Conservation (phyloP, 2,113 vertebrate species). For the Bagarius yarrelli region DNA sequence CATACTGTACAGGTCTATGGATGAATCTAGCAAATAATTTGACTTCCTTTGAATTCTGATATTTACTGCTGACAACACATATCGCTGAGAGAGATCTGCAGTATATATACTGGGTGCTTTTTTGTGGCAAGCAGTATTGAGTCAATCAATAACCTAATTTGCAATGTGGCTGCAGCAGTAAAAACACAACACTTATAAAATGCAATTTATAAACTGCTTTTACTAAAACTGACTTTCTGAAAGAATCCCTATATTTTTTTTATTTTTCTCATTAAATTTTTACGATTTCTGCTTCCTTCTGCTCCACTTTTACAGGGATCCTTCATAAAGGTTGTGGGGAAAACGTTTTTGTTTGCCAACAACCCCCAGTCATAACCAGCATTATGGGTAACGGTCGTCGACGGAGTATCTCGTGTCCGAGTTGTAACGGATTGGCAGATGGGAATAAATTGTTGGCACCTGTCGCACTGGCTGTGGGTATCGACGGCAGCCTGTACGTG, state of each 20-base stretch:
- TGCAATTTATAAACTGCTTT: conserved; percentile 40
- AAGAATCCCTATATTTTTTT: neutral
- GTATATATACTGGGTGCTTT: conserved; percentile 24
- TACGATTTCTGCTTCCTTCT: conserved; percentile 5
- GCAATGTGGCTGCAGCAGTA: conserved; percentile 10
- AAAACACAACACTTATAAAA: conserved; percentile 30
- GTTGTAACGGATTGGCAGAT: conserved; percentile 96
- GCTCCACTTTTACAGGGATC: conserved; percentile 75
- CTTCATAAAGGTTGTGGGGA: conserved; percentile 97
- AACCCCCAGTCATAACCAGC: conserved; percentile 93
- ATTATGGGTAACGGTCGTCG: conserved; percentile 96
- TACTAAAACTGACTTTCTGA: conserved; percentile 14
- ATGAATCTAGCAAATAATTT: neutral
- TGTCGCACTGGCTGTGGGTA: conserved; percentile 91
- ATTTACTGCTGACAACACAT: neutral
- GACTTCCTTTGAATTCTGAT: neutral
- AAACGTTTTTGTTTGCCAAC: conserved; percentile 94
- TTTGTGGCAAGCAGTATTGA: neutral
- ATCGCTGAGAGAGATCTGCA: conserved; percentile 2
- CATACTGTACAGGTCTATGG: neutral
- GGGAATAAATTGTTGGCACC: conserved; percentile 98
- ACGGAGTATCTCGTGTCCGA: conserved; percentile 96
- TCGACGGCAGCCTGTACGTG: conserved; percentile 94
- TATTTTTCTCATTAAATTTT: conserved; percentile 1
- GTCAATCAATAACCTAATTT: conserved; percentile 30